Evolutionary conservation across 1,140 invertebrate genomes (phyloP).

Genomic region (Aphelenchoides besseyi): DNA sequence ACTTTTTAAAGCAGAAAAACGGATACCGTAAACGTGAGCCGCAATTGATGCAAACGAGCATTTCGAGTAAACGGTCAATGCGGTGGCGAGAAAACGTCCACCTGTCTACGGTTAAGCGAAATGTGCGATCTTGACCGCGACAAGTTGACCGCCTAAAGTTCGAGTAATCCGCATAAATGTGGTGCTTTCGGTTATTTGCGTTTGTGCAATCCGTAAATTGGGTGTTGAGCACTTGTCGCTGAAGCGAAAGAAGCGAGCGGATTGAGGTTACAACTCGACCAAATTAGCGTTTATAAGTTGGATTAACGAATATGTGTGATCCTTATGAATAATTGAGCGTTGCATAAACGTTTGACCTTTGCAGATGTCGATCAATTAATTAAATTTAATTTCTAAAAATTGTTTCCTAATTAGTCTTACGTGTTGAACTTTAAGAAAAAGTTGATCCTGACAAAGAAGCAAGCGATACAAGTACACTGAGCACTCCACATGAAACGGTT

Average conservation of each 20-base stretch:
- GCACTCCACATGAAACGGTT: background rate
- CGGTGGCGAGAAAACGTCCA: too few relatives aligned
- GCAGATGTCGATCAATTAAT: too few relatives aligned
- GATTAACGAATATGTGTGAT: too few relatives aligned
- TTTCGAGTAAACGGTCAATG: background rate
- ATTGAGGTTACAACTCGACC: too few relatives aligned
- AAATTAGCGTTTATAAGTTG: too few relatives aligned
- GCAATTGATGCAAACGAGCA: background rate
- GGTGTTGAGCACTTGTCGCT: background rate
- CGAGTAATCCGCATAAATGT: background rate
- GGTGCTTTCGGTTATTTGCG: too few relatives aligned
- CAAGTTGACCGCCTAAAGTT: background rate
- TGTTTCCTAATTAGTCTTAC: too few relatives aligned
- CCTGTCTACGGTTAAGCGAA: background rate
- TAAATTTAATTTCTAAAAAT: too few relatives aligned
- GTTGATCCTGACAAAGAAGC: too few relatives aligned
- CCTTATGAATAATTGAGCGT: too few relatives aligned
- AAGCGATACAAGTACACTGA: background rate
- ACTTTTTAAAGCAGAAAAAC: background rate
- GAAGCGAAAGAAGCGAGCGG: background rate
- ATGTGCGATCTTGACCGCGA: background rate
- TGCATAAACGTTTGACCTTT: too few relatives aligned
- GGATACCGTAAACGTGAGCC: background rate
- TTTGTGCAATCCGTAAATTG: slow-evolving; percentile 1
- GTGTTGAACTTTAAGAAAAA: too few relatives aligned